Base-by-base conservation (phyloP, 2,797 vertebrate genomes). In the Valencia hispanica region DNA sequence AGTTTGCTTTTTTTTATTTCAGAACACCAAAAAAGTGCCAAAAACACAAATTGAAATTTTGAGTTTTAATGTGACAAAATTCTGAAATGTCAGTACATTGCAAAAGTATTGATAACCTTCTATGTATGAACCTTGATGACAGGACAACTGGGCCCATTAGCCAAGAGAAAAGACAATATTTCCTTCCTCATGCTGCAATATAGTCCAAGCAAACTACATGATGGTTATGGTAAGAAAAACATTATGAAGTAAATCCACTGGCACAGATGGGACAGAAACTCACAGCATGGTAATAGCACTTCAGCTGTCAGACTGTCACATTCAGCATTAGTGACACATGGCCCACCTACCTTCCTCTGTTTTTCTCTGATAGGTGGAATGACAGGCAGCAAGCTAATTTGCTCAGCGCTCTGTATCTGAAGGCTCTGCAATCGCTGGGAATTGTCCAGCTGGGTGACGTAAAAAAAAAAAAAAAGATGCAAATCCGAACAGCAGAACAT, bases 331-430 rank as follows among this genome's bases (percentile, higher is more conserved):
- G 77, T 75, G 85, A 87, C 79, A 82, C 70, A 34, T 65, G 59
- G 70, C 70, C 78, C 78, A 79, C 78, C 75, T 74, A 74, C 79
- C 36, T 75, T 65, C 53, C 80, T 55, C 65, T 83, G 72, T 48
- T 71, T 77, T 74, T 71, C 59, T 59, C 68, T 72, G 83, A 82
- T 78, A 72, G 86, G 68, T 39, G 59, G 74, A 72, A 86, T 88
- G 89, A 87, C 88, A 89, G 70, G 73, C 80, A 70, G 82, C 73
- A 17, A 75, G 79, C 76, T 90, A 78, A 89, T 91, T 91, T 88
- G 75, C 72, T 73, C 85, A 68, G 45, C 20, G 30, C 72, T 75
- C 34, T 79, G 71, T 75, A 66, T 73, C 77, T 81, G 79, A 83
- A 77, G 79, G 76, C 71, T 84, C 70, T 75, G 70, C 43, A 81